Evolutionary conservation across 2,113 vertebrate species (phyloP), one percentile per base, ranked within the genome.

Genomic region (Zonotrichia leucophrys): DNA sequence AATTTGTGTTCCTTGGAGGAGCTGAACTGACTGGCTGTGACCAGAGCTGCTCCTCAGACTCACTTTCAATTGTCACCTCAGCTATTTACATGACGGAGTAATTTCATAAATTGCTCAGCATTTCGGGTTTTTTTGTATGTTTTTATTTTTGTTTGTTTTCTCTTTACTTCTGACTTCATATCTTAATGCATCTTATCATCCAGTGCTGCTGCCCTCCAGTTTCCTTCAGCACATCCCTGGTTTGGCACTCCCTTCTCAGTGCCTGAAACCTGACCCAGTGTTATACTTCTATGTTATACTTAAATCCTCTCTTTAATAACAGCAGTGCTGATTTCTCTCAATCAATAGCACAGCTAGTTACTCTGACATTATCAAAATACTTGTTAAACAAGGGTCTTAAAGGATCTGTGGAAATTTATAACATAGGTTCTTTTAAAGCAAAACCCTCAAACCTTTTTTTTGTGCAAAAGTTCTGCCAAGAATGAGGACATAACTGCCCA

Each of bases 261-360:
- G 79, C 78, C 47, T 95, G 92, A 83, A 89, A 97, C 94, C 84
- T 68, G 85, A 97, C 83, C 87, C 76, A 95, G 35, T 93, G 81
- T 73, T 95, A 66, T n/a, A 68, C 33, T 50, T 95, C 74, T 77
- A 8, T 88, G 92, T 81, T 81, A 8, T 90, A 78, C 88, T 89
- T 93, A 89, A 96, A 95, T 59, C 83, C 95, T 74, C 80, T 96
- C 76, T 94, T 96, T 82, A 84, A 62, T 81, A 97, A 91, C 80
- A 97, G 88, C 83, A 89, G 59, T 76, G 81, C 92, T 96, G 87
- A 92, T 96, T 97, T 97, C 62, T 92, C 82, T 86, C 80, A 94
- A 94, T 6, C 9, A 83, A 76, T 63, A 35, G 59, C 49, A 67
- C 28, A 84, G 52, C 52, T 24, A 91, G 17, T 56, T 53, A 82